Evolutionary conservation across 2,797 vertebrate genomes (phyloP).

Genomic region (Diglossa cyanea): DNA sequence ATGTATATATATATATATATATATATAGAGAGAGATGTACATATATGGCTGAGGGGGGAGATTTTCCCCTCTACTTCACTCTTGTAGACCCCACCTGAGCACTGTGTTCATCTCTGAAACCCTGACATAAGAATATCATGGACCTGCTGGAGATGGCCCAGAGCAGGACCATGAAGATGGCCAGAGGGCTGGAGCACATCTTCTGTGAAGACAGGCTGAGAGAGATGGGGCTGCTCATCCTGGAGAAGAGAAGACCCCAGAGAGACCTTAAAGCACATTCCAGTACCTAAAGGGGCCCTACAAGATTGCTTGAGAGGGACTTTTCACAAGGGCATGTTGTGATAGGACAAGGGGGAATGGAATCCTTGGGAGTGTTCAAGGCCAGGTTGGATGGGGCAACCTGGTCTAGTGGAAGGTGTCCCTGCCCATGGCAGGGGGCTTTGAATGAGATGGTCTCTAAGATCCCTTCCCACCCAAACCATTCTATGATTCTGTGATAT

Average conservation of each 20-base stretch:
- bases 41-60: rapidly evolving
- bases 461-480: neutral
- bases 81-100: neutral
- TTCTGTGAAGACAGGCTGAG: neutral
- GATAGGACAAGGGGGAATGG: neutral
- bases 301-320: neutral
- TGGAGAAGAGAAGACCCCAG: neutral
- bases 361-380: neutral
- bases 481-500: neutral
- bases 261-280: neutral
- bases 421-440: neutral
- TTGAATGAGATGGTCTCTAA: neutral
- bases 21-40: neutral
- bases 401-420: neutral
- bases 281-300: neutral
- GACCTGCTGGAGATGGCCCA: too few species aligned
- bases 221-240: neutral
- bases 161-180: neutral
- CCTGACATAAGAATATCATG: neutral
- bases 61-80: neutral
- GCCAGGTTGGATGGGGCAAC: neutral
- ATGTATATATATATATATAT: neutral
- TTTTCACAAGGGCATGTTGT: neutral
- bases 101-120: neutral
- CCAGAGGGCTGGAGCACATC: neutral